Percentiles rank a stretch among this genome's conserved stretches.
These are phyloP conservation scores for Enteromius mattozi DNA, from an alignment of 2,797 vertebrate species.

Conservation along the genomic window DNA sequence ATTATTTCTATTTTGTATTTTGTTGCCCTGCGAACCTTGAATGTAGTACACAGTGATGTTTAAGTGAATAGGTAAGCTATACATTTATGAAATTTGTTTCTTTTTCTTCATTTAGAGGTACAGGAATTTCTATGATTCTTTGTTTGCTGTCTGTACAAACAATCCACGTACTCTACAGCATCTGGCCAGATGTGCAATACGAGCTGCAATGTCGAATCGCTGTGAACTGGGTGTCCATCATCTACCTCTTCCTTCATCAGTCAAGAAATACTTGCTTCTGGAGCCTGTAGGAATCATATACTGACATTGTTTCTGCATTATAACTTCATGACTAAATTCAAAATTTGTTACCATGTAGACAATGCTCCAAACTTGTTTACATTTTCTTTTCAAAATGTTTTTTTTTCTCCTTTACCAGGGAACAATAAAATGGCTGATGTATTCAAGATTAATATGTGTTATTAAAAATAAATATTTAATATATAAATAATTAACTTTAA, in stretches of 20 bases:
- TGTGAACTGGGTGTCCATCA: slow-evolving; percentile 77
- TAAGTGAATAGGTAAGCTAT: neutral
- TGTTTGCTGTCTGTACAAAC: slow-evolving; percentile 87
- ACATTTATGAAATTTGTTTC: slow-evolving; percentile 1
- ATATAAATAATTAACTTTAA: neutral
- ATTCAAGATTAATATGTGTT: slow-evolving; percentile 5
- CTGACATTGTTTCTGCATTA: slow-evolving; percentile 39
- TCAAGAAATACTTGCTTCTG: slow-evolving; percentile 85
- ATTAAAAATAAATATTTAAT: neutral
- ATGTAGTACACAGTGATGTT: neutral
- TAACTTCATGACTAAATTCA: neutral
- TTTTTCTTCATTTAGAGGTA: slow-evolving; percentile 75
- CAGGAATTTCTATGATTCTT: slow-evolving; percentile 88
- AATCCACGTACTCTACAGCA: slow-evolving; percentile 90
- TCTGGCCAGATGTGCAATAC: slow-evolving; percentile 86
- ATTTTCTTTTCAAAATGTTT: neutral
- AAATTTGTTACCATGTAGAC: neutral
- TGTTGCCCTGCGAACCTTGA: neutral
- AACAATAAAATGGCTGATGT: neutral
- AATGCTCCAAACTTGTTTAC: neutral
- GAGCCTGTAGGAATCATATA: slow-evolving; percentile 84
- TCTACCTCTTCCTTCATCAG: slow-evolving; percentile 76
- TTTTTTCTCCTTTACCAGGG: neutral
- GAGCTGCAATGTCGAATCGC: slow-evolving; percentile 67
- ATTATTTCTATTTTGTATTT: neutral